These are phyloP conservation scores for Dicaeum eximium DNA, from an alignment of 2,113 vertebrate genomes.

Conservation along the genomic window DNA sequence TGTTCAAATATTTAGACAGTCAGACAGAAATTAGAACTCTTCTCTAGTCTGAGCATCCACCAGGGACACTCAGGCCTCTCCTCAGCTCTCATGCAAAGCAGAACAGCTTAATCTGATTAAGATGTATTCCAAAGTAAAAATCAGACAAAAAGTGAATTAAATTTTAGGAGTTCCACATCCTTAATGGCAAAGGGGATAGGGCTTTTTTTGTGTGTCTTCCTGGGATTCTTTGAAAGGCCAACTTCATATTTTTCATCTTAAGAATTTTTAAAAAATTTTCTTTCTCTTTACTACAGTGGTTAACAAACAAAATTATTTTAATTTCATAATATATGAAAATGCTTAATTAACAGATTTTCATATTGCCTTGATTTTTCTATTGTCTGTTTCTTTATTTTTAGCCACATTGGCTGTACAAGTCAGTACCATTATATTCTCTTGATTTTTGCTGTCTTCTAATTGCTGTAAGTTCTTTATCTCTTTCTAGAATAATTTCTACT, in stretches of 20 bases:
- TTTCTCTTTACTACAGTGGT: not conserved
- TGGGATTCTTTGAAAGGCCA: not conserved
- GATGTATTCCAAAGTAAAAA: not conserved
- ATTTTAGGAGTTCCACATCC: not conserved
- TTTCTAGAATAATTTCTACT: not conserved
- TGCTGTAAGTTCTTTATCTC: not conserved
- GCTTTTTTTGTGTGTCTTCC: not conserved
- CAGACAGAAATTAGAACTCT: not conserved
- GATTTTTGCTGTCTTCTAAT: not conserved
- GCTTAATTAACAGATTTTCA: not conserved
- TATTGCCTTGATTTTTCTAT: not conserved
- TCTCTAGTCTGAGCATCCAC: not conserved
- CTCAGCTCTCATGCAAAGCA: not conserved
- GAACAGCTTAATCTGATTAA: not conserved
- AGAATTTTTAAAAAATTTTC: not conserved
- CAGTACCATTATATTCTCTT: not conserved
- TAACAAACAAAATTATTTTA: not conserved
- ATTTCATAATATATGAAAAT: not conserved
- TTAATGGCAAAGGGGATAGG: not conserved
- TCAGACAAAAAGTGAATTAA: not conserved
- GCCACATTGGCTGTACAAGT: not conserved
- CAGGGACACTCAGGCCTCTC: not conserved
- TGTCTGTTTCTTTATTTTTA: not conserved
- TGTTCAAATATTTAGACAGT: slow-evolving; percentile 19
- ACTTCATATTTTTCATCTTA: not conserved